A percentile compares a stretch with the other conserved stretches of the same genome.
Conservation (phyloP, 2,888 invertebrate species). For the Tenthredo mesomela region DNA sequence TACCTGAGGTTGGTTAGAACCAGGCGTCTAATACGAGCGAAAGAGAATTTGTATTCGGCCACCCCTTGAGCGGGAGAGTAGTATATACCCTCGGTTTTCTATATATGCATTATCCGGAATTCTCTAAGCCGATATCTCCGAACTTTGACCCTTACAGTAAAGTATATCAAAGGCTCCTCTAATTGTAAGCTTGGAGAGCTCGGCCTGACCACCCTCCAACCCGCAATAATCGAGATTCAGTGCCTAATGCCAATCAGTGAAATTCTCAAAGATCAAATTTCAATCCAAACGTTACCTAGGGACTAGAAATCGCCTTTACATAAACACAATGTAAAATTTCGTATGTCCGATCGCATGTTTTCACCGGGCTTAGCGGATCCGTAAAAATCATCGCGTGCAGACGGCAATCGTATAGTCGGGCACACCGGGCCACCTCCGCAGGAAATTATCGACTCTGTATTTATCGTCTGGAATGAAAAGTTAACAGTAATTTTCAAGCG, state of each 20-base stretch:
- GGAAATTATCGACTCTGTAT: slow-evolving; percentile 54
- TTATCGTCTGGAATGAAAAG: slow-evolving; percentile 38
- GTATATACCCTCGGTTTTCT: not conserved
- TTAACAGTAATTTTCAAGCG: not conserved
- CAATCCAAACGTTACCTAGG: not conserved
- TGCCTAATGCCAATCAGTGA: slow-evolving; percentile 19
- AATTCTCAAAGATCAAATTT: slow-evolving; percentile 23
- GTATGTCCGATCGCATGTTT: slow-evolving; percentile 18
- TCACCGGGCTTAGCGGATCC: not conserved
- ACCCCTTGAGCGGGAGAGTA: not conserved
- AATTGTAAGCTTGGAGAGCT: slow-evolving; percentile 19
- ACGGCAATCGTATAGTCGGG: slow-evolving; percentile 17
- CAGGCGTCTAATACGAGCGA: slow-evolving; percentile 11
- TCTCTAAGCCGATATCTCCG: slow-evolving; percentile 6
- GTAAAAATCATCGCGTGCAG: slow-evolving; percentile 50
- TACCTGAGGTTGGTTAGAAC: slow-evolving; percentile 20
- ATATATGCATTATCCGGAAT: slow-evolving; percentile 7
- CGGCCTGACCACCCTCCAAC: not conserved
- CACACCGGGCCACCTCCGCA: slow-evolving; percentile 41
- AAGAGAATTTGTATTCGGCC: not conserved
- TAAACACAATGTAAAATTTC: not conserved
- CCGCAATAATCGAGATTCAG: slow-evolving; percentile 27
- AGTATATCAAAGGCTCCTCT: slow-evolving; percentile 26
- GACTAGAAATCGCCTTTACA: not conserved
- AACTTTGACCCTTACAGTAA: not conserved